These are phyloP conservation scores for Carlito syrichta DNA, from an alignment of 2,113 vertebrate species.

Conservation along the genomic window DNA sequence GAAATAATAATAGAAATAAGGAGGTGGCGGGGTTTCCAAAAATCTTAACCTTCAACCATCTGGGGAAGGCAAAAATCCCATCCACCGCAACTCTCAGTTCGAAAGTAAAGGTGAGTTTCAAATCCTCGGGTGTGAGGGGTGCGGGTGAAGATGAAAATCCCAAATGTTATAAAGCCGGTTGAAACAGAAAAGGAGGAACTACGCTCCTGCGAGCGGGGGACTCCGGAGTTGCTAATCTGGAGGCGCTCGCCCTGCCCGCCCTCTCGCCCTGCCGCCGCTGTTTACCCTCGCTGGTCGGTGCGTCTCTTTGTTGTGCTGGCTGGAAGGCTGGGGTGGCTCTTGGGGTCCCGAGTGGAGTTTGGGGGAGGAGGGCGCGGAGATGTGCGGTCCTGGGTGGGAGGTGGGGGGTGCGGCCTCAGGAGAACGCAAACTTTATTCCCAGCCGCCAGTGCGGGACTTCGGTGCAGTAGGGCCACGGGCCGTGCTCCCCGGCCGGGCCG, in stretches of 20 bases:
- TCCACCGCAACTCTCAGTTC: slow-evolving; percentile 68
- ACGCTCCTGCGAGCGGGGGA: slow-evolving; percentile 8
- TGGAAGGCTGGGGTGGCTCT: slow-evolving; percentile 44
- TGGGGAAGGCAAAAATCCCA: slow-evolving; percentile 53
- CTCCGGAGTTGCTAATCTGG: slow-evolving; percentile 32
- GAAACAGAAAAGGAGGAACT: slow-evolving; percentile 32
- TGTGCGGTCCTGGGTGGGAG: slow-evolving; percentile 33
- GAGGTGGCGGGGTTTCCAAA: slow-evolving; percentile 63
- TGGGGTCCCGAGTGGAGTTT: slow-evolving; percentile 66
- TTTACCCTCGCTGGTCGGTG: slow-evolving; percentile 59
- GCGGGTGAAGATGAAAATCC: slow-evolving; percentile 42
- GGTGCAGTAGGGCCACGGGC: slow-evolving; percentile 29
- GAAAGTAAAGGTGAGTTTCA: slow-evolving; percentile 78
- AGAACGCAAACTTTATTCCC: slow-evolving; percentile 68
- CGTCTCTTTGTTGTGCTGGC: slow-evolving; percentile 76
- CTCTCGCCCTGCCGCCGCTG: slow-evolving; percentile 51
- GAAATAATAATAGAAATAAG: slow-evolving; percentile 62
- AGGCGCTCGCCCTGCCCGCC: slow-evolving; percentile 20
- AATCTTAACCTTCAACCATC: slow-evolving; percentile 65
- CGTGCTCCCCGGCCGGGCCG: not conserved
- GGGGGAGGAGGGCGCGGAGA: slow-evolving; percentile 41
- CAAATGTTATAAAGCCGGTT: not conserved
- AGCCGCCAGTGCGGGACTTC: slow-evolving; percentile 54
- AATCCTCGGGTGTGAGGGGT: slow-evolving; percentile 36
- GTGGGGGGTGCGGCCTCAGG: slow-evolving; percentile 60